A percentile compares a stretch with the other conserved stretches of the same genome.
Evolutionary conservation across 2,888 invertebrate genomes (phyloP).

Genomic region (Tolmerus cingulatus): DNA sequence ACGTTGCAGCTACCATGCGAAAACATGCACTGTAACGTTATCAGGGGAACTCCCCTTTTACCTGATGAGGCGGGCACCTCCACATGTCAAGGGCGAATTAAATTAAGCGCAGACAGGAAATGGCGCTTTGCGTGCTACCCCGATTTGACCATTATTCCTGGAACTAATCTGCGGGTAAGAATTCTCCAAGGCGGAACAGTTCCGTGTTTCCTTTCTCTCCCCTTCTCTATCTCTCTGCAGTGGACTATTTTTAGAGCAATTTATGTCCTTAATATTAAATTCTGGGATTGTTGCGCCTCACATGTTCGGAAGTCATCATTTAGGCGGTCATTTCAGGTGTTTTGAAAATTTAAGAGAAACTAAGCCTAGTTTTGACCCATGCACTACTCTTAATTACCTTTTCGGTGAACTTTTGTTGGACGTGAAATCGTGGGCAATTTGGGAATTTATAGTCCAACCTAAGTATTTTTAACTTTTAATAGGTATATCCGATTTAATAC

Average conservation of each 20-base stretch:
- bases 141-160: conserved; percentile 6
- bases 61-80: not conserved
- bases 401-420: not conserved
- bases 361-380: not conserved
- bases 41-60: not conserved
- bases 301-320: conserved; percentile 20
- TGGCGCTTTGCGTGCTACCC: conserved; percentile 14
- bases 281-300: not conserved
- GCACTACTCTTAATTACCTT: not conserved
- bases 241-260: conserved; percentile 1
- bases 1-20: not conserved
- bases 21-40: not conserved
- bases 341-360: conserved; percentile 9
- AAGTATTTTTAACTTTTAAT: not conserved
- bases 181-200: conserved; percentile 1
- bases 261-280: not conserved
- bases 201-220: not conserved
- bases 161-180: conserved; percentile 18
- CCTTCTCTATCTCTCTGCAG: not conserved
- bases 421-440: not conserved
- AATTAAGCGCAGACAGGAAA: conserved; percentile 17
- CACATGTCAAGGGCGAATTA: conserved; percentile 18
- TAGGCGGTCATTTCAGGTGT: conserved; percentile 22
- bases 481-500: too few species aligned
- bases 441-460: not conserved